Evolutionary conservation across 2,797 vertebrate genomes (phyloP).

Genomic region (Danio kyathit): DNA sequence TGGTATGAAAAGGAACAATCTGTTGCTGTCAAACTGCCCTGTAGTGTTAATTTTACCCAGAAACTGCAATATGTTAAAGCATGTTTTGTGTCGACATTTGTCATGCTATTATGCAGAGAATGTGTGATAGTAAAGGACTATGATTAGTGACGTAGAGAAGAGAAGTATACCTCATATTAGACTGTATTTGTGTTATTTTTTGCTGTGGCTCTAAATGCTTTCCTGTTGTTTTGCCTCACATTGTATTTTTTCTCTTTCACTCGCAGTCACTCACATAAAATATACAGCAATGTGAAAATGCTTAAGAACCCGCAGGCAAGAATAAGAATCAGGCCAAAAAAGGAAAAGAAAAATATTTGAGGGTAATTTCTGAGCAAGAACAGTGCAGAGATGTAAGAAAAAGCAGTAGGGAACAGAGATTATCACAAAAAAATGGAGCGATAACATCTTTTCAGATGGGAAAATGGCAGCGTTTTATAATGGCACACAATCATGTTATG

Average conservation of each 20-base stretch:
- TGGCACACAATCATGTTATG: not conserved
- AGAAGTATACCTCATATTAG: slow-evolving; percentile 10
- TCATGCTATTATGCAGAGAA: not conserved
- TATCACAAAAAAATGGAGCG: not conserved
- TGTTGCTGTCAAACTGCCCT: too few relatives aligned
- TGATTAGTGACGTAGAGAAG: not conserved
- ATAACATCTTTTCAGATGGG: not conserved
- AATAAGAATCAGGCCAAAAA: slow-evolving; percentile 4
- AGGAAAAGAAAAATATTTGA: slow-evolving; percentile 8
- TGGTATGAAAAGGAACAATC: too few relatives aligned
- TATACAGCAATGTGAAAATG: slow-evolving; percentile 11
- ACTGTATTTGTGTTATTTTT: not conserved
- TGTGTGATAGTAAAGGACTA: slow-evolving; percentile 9
- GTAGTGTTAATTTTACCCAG: too few relatives aligned
- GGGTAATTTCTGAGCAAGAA: slow-evolving; percentile 4
- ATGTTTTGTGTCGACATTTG: not conserved
- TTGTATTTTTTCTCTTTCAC: not conserved
- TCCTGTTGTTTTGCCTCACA: not conserved
- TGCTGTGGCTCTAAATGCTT: slow-evolving; percentile 9
- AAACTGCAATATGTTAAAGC: too few relatives aligned
- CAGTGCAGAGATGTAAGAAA: not conserved
- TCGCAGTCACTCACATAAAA: not conserved
- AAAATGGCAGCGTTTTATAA: slow-evolving; percentile 12
- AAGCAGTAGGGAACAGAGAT: not conserved
- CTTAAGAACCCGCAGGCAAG: slow-evolving; percentile 6